These are phyloP conservation scores for Ahaetulla prasina DNA, from an alignment of 2,113 vertebrate genomes.

Conservation along the genomic window DNA sequence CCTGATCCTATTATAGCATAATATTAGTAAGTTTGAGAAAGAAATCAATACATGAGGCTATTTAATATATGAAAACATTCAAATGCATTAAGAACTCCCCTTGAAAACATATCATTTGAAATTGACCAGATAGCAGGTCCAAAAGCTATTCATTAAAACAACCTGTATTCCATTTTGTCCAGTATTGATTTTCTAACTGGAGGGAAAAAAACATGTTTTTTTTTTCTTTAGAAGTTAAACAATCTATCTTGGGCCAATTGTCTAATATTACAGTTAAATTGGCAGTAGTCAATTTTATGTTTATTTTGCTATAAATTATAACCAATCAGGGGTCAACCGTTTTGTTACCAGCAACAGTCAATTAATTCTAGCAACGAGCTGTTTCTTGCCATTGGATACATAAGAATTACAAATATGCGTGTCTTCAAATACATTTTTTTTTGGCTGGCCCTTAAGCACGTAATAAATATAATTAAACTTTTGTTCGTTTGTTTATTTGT, in stretches of 20 bases:
- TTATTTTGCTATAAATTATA: neutral
- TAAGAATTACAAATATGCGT: neutral
- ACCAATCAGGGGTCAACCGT: neutral
- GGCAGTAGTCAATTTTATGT: neutral
- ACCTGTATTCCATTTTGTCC: neutral
- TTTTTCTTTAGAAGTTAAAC: neutral
- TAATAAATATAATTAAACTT: neutral
- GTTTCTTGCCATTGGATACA: constrained; percentile 11
- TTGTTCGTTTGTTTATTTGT: neutral
- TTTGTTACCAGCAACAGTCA: neutral
- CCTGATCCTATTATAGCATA: neutral
- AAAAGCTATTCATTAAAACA: neutral
- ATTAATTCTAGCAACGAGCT: constrained; percentile 2
- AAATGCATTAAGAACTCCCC: neutral
- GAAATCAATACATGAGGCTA: neutral
- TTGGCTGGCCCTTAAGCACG: neutral
- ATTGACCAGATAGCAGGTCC: neutral
- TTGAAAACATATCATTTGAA: neutral
- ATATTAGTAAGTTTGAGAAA: neutral
- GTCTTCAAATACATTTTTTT: neutral
- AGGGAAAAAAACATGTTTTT: neutral
- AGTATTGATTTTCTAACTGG: neutral
- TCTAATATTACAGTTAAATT: neutral
- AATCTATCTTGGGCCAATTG: neutral
- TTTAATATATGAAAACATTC: neutral